Percentiles rank a stretch among this genome's conserved stretches.
Conservation (phyloP, 2,888 invertebrate species). For the Herminia tarsipennalis region DNA sequence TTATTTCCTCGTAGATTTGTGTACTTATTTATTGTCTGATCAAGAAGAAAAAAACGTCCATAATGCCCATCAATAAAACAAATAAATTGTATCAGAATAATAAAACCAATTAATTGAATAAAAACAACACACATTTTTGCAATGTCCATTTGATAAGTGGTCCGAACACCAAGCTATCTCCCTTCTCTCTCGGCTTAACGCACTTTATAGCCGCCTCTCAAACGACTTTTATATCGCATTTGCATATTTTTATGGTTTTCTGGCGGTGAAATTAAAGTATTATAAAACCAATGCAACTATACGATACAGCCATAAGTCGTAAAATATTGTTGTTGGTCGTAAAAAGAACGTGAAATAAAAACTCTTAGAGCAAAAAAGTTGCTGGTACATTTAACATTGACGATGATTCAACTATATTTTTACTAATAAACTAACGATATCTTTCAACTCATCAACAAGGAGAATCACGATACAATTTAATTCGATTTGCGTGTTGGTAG, state of each 20-base stretch:
- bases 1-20: too few species aligned
- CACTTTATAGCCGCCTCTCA: conserved; percentile 65
- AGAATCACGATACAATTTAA: not conserved
- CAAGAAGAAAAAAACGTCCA: too few species aligned
- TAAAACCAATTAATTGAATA: too few species aligned
- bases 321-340: conserved; percentile 79
- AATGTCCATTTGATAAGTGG: conserved; percentile 31
- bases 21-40: too few species aligned
- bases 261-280: conserved; percentile 84
- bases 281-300: conserved; percentile 78
- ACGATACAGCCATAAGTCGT: conserved; percentile 76
- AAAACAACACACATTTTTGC: conserved; percentile 18
- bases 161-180: conserved; percentile 32
- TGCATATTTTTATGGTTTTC: conserved; percentile 83
- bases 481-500: too few species aligned
- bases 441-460: not conserved
- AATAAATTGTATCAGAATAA: too few species aligned
- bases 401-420: conserved; percentile 27
- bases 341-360: conserved; percentile 77
- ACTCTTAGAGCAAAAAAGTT: conserved; percentile 72
- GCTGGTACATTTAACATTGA: conserved; percentile 64
- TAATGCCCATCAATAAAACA: too few species aligned
- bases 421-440: too few species aligned
- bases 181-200: conserved; percentile 55
- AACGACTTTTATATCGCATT: conserved; percentile 77